Percentiles rank a stretch among this genome's conserved stretches.
These are phyloP conservation scores for Sciurus niger DNA, from an alignment of 2,113 vertebrate genomes.

Conservation along the genomic window DNA sequence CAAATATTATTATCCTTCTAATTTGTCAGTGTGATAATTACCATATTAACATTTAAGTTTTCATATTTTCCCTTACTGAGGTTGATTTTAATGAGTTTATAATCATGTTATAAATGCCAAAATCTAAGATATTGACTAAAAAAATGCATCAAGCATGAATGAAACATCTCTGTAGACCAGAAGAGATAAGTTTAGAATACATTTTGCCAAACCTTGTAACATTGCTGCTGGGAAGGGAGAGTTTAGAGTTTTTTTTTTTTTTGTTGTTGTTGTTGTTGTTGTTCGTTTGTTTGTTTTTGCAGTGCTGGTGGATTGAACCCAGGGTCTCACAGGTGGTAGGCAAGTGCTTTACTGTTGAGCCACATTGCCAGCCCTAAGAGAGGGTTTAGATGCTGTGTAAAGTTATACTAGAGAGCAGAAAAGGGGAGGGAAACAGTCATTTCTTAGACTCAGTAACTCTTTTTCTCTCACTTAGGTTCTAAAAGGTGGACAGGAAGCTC, in stretches of 20 bases:
- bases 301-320: too few relatives aligned
- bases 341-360: too few relatives aligned
- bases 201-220: background rate
- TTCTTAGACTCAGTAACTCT: background rate
- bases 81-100: background rate
- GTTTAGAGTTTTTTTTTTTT: too few relatives aligned
- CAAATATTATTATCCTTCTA: background rate
- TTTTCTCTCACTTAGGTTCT: conserved; percentile 91
- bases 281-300: too few relatives aligned
- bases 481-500: conserved; percentile 98
- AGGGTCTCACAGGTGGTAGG: too few relatives aligned
- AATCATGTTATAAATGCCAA: background rate
- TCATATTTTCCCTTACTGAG: conserved; percentile 40
- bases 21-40: background rate
- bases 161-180: background rate
- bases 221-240: background rate
- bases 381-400: background rate
- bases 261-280: too few relatives aligned
- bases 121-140: background rate
- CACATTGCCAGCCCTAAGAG: too few relatives aligned
- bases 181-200: background rate
- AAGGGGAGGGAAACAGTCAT: background rate
- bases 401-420: background rate
- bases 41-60: conserved; percentile 1
- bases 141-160: background rate